Evolutionary conservation across 2,113 vertebrate genomes (phyloP), one percentile per base, ranked within the genome.

Genomic region (Sturnira hondurensis): DNA sequence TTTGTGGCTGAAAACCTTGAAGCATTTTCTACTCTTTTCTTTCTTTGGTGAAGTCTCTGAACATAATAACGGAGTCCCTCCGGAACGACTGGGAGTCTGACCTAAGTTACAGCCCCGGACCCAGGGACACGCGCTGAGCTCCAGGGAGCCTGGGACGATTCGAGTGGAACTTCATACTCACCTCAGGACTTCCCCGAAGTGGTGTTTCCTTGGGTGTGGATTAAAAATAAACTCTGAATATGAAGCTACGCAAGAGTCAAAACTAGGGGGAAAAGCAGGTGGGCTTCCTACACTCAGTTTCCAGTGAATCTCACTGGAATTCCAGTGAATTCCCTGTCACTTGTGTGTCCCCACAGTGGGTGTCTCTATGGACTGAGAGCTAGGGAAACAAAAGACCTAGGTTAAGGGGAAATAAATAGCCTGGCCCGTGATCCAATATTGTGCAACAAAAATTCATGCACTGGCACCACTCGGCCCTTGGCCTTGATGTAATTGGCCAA

Each of bases 191-290:
- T 83, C 89, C 76, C 56, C 1, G 2, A 89, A 84, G 47, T 1
- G 0, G 26, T 76, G 56, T 22, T 86, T 89, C 20, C 71, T 81
- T 38, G 58, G 73, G 68, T 76, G 83, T 71, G 83, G 56, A 91
- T 95, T 94, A 82, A 93, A 94, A 91, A 83, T 68, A 89, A 61
- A 61, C 20, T 81, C 24, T 73, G 83, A 91, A 63, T 85, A n/a
- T 56, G 38, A 58, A 70, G 41, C 94, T 91, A 45, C 9, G 13
- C 14, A 33, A 54, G 28, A 33, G 8, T n/a, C 43, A 68, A 93
- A 94, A 91, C 17, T 15, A 52, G 68, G 20, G 28, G 10, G 1
- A 5, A 52, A 47, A 65, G 5, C 52, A 84, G 9, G 31, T 11
- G 20, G 47, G 17, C 7, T 85, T 73, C 22, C 36, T 54, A 43